Conservation (phyloP, 2,888 invertebrate species). For the Xylota segnis region DNA sequence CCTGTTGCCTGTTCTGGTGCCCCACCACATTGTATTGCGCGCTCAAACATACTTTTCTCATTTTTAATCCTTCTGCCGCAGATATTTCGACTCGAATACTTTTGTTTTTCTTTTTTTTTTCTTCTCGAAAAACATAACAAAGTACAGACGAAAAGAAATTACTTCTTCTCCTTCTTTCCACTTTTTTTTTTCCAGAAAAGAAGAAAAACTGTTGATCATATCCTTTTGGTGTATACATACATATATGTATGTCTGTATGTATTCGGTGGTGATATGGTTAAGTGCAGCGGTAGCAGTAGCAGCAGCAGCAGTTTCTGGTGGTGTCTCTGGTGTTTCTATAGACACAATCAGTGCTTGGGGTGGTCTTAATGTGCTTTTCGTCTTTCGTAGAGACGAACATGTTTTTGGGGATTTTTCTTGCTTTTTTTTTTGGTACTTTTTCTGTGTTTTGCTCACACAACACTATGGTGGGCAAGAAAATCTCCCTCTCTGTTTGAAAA, state of each 20-base stretch:
- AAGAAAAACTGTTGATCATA: slow-evolving; percentile 72
- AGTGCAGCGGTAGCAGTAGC: slow-evolving; percentile 37
- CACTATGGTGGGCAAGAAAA: slow-evolving; percentile 23
- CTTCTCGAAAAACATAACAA: slow-evolving; percentile 25
- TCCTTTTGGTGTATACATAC: slow-evolving; percentile 39
- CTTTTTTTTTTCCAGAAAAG: neutral
- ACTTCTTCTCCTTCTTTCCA: slow-evolving; percentile 25
- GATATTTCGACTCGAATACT: slow-evolving; percentile 56
- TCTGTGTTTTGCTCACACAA: neutral
- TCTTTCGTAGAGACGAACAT: slow-evolving; percentile 39
- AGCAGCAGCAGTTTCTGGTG: slow-evolving; percentile 37
- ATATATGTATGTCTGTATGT: slow-evolving; percentile 3
- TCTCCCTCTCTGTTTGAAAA: too few relatives aligned
- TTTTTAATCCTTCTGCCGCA: slow-evolving; percentile 75
- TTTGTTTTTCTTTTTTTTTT: slow-evolving; percentile 17
- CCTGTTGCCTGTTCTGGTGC: slow-evolving; percentile 22
- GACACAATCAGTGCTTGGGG: slow-evolving; percentile 51
- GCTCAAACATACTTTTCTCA: slow-evolving; percentile 68
- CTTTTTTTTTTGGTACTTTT: slow-evolving; percentile 6
- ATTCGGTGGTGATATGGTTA: slow-evolving; percentile 27
- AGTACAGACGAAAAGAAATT: slow-evolving; percentile 62
- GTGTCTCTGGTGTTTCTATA: slow-evolving; percentile 33
- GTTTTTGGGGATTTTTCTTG: slow-evolving; percentile 23
- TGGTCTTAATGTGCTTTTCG: slow-evolving; percentile 56
- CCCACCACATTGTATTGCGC: slow-evolving; percentile 17